Evolutionary conservation across 2,113 vertebrate species (phyloP).

Genomic region (Xiphophorus hellerii): DNA sequence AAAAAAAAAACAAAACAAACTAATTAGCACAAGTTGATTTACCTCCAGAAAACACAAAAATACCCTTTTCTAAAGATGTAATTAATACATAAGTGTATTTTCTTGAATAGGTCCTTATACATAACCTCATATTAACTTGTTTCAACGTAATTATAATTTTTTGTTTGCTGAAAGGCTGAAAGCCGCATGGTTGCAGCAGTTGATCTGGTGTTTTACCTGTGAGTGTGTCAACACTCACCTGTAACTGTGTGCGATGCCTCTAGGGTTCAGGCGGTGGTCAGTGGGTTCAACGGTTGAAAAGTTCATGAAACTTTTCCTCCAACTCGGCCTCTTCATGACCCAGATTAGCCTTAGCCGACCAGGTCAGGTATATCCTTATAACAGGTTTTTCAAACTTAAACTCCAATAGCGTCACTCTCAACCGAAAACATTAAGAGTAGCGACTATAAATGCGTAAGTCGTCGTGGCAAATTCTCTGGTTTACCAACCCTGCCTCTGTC

Average conservation of each 20-base stretch:
- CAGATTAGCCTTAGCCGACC: slow-evolving; percentile 9
- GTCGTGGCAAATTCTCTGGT: neutral
- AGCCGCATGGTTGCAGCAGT: neutral
- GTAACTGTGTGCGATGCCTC: neutral
- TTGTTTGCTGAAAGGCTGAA: neutral
- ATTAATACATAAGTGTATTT: neutral
- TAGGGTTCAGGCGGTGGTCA: slow-evolving; percentile 16
- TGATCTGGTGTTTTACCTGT: neutral
- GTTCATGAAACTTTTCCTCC: slow-evolving; percentile 24
- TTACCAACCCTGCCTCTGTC: neutral
- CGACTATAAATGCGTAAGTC: neutral
- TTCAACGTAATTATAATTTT: neutral
- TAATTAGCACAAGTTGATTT: neutral
- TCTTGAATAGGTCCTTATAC: neutral
- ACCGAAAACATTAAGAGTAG: neutral
- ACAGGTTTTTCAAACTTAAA: slow-evolving; percentile 5
- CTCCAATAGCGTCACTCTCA: neutral
- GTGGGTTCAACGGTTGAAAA: neutral
- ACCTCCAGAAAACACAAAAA: neutral
- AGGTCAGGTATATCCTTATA: slow-evolving; percentile 12
- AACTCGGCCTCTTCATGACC: slow-evolving; percentile 19
- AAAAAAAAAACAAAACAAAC: neutral
- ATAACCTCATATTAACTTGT: neutral
- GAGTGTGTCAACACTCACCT: neutral
- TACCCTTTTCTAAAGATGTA: neutral